phyloP scores from a whole-genome alignment of 2,113 vertebrate genomes.

The Crotophaga sulcirostris region DNA sequence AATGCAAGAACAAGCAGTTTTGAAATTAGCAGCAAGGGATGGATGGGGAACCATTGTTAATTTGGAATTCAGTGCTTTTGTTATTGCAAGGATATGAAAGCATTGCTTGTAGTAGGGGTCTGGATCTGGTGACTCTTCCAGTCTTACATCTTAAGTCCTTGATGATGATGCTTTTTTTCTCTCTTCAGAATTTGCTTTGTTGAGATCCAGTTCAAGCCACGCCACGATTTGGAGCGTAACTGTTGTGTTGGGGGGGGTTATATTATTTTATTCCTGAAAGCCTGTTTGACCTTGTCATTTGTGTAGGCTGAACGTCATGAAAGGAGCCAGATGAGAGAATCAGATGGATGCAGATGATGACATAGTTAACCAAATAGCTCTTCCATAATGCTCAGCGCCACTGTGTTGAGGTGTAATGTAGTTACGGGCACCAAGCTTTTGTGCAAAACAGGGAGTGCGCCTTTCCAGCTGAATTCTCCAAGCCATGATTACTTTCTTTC shows the following conservation, averaged over 20 bases:
- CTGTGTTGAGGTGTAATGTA: not conserved
- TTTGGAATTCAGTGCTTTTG: not conserved
- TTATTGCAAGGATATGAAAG: not conserved
- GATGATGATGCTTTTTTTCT: not conserved
- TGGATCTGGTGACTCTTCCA: not conserved
- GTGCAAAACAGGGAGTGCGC: not conserved
- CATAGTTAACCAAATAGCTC: not conserved
- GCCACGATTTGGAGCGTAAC: not conserved
- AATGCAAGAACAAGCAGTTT: not conserved
- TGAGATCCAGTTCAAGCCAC: not conserved
- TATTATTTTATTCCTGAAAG: rapidly evolving
- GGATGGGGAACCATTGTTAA: not conserved
- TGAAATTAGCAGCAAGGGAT: not conserved
- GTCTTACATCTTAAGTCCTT: not conserved
- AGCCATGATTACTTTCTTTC: not conserved
- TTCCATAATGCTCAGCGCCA: not conserved
- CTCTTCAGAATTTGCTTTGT: not conserved
- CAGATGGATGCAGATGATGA: not conserved
- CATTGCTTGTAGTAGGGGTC: not conserved
- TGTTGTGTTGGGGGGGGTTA: not conserved
- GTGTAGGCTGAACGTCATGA: not conserved
- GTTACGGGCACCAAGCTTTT: not conserved
- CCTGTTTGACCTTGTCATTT: not conserved
- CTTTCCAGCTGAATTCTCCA: not conserved
- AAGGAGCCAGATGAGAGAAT: not conserved